phyloP scores from a whole-genome alignment of 1,140 invertebrate genomes.

The Alviniconcha marisindica region DNA sequence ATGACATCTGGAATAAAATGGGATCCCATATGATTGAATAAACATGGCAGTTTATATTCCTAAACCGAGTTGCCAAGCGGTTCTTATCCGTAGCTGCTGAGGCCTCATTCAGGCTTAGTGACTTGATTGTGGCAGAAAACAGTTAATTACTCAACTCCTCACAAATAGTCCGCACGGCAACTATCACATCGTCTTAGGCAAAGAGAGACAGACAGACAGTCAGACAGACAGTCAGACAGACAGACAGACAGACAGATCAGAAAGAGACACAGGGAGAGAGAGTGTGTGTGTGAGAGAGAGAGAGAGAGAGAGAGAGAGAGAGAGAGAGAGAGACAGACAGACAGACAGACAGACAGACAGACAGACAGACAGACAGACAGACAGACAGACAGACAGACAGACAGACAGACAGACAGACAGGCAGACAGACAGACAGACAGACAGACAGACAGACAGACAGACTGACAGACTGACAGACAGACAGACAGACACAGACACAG shows the following conservation, averaged over 20 bases:
- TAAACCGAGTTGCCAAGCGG: no score
- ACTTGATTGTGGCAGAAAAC: no score
- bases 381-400: neutral
- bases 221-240: neutral
- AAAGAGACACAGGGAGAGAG: neutral
- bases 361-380: neutral
- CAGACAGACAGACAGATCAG: neutral
- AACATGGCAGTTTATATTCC: no score
- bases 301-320: neutral
- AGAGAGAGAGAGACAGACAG: neutral
- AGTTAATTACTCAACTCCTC: no score
- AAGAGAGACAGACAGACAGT: neutral
- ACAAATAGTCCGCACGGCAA: no score
- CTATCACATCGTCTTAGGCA: no score
- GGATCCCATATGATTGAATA: no score
- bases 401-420: neutral
- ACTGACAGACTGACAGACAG: neutral
- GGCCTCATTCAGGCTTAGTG: no score
- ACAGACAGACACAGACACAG: neutral
- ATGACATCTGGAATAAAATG: no score
- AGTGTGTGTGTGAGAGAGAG: neutral
- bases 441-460: neutral
- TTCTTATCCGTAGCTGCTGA: no score
- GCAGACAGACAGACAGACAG: neutral
- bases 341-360: neutral